Conservation (phyloP, 1,140 invertebrate species). For the Orussus abietinus region DNA sequence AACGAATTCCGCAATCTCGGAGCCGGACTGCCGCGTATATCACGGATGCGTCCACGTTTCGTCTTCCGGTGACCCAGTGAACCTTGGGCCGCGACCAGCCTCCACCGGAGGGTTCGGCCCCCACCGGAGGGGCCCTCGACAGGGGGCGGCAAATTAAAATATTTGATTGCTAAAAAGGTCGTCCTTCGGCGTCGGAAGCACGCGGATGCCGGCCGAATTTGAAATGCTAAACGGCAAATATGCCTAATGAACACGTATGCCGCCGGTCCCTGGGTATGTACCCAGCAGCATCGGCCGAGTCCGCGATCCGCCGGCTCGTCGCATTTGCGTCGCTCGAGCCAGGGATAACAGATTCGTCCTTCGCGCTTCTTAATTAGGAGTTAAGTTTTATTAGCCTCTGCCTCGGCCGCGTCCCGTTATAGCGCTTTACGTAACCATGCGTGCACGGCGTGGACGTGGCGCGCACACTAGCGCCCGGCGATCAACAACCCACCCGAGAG, state of each 20-base stretch:
- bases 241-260: conserved; percentile 54
- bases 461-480: conserved; percentile 14
- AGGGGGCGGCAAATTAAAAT: conserved; percentile 56
- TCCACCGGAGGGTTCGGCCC: too few species aligned
- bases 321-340: conserved; percentile 32
- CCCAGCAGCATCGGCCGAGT: conserved; percentile 38
- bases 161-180: conserved; percentile 48
- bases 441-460: conserved; percentile 11
- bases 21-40: too few species aligned
- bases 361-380: conserved; percentile 53
- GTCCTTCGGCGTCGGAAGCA: conserved; percentile 10
- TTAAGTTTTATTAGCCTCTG: conserved; percentile 52
- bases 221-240: conserved; percentile 55
- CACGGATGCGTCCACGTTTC: too few species aligned
- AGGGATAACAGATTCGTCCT: conserved; percentile 52
- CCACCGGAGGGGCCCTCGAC: conserved; percentile 8
- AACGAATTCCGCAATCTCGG: too few species aligned
- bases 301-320: conserved; percentile 38
- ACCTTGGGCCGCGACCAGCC: too few species aligned
- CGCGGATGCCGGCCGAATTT: conserved; percentile 36
- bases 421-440: too few species aligned
- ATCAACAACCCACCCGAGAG: conserved; percentile 1
- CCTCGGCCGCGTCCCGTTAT: conserved; percentile 17
- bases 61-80: too few species aligned
- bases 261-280: conserved; percentile 40